Evolutionary conservation across 2,888 invertebrate species (phyloP).

Genomic region (Limnephilus lunatus): DNA sequence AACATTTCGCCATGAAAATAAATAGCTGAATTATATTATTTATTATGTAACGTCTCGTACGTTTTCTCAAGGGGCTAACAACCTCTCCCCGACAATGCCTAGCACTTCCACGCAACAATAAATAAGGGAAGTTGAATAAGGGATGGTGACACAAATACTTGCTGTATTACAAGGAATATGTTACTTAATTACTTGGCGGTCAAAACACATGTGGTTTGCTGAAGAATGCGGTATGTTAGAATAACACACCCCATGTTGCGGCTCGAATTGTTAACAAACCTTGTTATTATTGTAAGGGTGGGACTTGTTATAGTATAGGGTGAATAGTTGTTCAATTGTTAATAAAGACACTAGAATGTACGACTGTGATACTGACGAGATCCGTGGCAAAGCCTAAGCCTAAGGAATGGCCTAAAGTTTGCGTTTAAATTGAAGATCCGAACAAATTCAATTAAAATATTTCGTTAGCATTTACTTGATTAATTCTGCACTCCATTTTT

Average conservation of each 20-base stretch:
- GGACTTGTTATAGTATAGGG: background rate
- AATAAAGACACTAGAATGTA: background rate
- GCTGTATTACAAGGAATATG: background rate
- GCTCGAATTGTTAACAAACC: background rate
- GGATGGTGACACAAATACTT: background rate
- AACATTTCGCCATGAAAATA: background rate
- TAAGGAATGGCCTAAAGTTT: background rate
- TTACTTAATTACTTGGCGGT: constrained; percentile 19
- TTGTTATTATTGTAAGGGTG: constrained; percentile 2
- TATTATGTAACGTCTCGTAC: background rate
- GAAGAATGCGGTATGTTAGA: constrained; percentile 31
- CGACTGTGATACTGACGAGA: background rate
- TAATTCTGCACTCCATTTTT: too few species aligned
- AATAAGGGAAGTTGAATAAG: constrained; percentile 2
- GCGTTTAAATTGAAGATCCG: background rate
- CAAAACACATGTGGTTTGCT: background rate
- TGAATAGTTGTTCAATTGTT: background rate
- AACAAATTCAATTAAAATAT: too few species aligned
- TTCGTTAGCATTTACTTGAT: too few species aligned
- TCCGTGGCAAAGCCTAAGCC: background rate
- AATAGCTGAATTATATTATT: background rate
- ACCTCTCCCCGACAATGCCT: background rate
- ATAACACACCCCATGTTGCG: constrained; percentile 19
- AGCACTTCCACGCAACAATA: background rate
- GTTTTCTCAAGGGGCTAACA: background rate